Evolutionary conservation across 2,888 invertebrate species (phyloP).

Genomic region (Balanococcus diminutus): DNA sequence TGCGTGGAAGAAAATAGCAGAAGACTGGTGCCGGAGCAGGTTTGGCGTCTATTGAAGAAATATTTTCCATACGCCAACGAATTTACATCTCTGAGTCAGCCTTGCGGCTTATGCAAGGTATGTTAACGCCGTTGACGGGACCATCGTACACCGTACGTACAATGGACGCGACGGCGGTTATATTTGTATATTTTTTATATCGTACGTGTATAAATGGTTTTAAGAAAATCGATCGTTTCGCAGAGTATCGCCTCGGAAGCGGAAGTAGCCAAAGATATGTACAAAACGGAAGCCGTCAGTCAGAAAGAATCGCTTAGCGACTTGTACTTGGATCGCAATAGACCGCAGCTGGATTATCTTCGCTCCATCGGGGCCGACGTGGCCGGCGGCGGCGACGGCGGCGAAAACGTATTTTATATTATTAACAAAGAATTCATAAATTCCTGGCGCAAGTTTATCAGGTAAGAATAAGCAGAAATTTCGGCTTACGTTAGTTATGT

Average conservation of each 20-base stretch:
- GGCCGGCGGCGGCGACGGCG: background rate
- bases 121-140: too few relatives aligned
- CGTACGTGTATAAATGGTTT: background rate
- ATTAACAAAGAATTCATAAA: conserved; percentile 61
- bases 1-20: conserved; percentile 61
- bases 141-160: too few relatives aligned
- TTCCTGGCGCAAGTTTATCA: conserved; percentile 63
- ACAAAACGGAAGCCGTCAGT: conserved; percentile 59
- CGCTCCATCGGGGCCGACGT: background rate
- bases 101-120: conserved; percentile 60
- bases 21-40: conserved; percentile 64
- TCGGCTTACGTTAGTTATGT: too few relatives aligned
- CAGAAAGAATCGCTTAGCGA: conserved; percentile 62
- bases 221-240: conserved; percentile 8
- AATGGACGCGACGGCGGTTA: background rate
- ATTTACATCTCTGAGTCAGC: conserved; percentile 59
- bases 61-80: conserved; percentile 63
- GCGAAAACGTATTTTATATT: conserved; percentile 58
- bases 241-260: conserved; percentile 58
- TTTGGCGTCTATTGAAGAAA: conserved; percentile 65
- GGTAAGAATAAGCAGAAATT: too few relatives aligned
- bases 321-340: conserved; percentile 61
- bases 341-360: conserved; percentile 18
- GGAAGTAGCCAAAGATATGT: conserved; percentile 58
- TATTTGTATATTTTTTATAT: too few relatives aligned